Evolutionary conservation across 2,888 invertebrate genomes (phyloP).

Genomic region (Tuta absoluta): DNA sequence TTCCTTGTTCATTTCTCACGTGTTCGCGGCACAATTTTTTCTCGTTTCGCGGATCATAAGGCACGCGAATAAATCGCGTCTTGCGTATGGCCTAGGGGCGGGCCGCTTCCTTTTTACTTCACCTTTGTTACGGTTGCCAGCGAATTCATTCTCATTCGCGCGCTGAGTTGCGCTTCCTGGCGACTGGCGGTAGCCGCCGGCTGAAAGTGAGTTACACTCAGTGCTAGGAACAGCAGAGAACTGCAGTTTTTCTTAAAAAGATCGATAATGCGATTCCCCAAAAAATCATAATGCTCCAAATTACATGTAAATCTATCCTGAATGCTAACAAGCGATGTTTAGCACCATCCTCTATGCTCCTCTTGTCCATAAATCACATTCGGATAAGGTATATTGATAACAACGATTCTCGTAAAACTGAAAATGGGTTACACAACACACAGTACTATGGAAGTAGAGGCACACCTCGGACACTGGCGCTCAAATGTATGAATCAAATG

Average conservation of each 20-base stretch:
- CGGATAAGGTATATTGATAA: slow-evolving; percentile 63
- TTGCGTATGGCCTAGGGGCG: slow-evolving; percentile 56
- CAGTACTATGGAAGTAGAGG: too few species aligned
- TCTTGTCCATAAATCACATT: slow-evolving; percentile 67
- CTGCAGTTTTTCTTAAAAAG: background rate
- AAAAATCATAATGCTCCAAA: slow-evolving; percentile 60
- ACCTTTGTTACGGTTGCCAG: slow-evolving; percentile 80
- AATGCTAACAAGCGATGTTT: slow-evolving; percentile 72
- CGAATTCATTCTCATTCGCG: slow-evolving; percentile 79
- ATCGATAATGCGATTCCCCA: slow-evolving; percentile 36
- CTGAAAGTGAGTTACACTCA: slow-evolving; percentile 43
- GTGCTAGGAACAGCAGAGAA: slow-evolving; percentile 19
- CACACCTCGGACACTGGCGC: too few species aligned
- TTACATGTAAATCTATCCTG: slow-evolving; percentile 73
- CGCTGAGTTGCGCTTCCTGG: slow-evolving; percentile 79
- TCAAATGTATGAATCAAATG: too few species aligned
- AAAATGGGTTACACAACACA: too few species aligned
- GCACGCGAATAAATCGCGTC: slow-evolving; percentile 66
- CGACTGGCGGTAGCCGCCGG: slow-evolving; percentile 71
- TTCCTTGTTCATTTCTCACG: slow-evolving; percentile 26
- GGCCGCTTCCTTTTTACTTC: slow-evolving; percentile 75
- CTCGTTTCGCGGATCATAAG: slow-evolving; percentile 58
- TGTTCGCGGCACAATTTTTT: slow-evolving; percentile 38
- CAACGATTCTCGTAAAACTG: slow-evolving; percentile 56
- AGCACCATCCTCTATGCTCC: slow-evolving; percentile 48